Percentiles rank a stretch among this genome's conserved stretches.
phyloP scores from a whole-genome alignment of 2,888 invertebrate genomes.

The Scaptomyza parva region DNA sequence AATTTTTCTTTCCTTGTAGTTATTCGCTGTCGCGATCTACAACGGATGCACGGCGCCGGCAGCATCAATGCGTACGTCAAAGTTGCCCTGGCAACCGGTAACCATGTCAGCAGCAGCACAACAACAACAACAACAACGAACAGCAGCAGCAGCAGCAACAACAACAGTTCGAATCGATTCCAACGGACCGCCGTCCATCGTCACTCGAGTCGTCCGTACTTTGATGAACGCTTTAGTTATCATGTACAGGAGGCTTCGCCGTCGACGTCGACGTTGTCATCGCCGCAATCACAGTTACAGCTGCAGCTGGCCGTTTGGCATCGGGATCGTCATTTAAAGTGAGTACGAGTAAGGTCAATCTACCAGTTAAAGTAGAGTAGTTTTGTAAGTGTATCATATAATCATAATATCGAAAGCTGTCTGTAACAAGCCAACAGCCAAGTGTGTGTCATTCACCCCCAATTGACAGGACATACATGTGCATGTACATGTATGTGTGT shows the following conservation, averaged over 20 bases:
- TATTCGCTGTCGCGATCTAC: slow-evolving; percentile 91
- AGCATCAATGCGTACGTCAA: slow-evolving; percentile 88
- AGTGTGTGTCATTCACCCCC: slow-evolving; percentile 67
- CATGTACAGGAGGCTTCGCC: slow-evolving; percentile 80
- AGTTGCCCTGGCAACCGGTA: slow-evolving; percentile 61
- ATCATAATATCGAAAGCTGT: slow-evolving; percentile 9
- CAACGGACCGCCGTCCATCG: slow-evolving; percentile 93
- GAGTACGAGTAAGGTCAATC: slow-evolving; percentile 86
- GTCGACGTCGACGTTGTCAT: background rate
- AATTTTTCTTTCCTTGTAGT: slow-evolving; percentile 86
- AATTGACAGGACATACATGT: slow-evolving; percentile 27
- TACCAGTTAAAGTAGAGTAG: slow-evolving; percentile 1
- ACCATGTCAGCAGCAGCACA: slow-evolving; percentile 2
- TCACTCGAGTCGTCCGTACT: slow-evolving; percentile 91
- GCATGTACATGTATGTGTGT: background rate
- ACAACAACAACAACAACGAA: background rate
- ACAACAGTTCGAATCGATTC: slow-evolving; percentile 83
- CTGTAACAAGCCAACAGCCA: slow-evolving; percentile 11
- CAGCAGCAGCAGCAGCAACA: slow-evolving; percentile 2
- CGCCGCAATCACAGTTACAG: slow-evolving; percentile 64
- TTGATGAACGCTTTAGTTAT: slow-evolving; percentile 91
- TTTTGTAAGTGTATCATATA: slow-evolving; percentile 4
- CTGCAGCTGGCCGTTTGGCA: slow-evolving; percentile 94
- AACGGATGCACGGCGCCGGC: slow-evolving; percentile 87
- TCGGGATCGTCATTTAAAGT: slow-evolving; percentile 93